Conservation (phyloP, 2,888 invertebrate species). For the Mythimna ferrago region DNA sequence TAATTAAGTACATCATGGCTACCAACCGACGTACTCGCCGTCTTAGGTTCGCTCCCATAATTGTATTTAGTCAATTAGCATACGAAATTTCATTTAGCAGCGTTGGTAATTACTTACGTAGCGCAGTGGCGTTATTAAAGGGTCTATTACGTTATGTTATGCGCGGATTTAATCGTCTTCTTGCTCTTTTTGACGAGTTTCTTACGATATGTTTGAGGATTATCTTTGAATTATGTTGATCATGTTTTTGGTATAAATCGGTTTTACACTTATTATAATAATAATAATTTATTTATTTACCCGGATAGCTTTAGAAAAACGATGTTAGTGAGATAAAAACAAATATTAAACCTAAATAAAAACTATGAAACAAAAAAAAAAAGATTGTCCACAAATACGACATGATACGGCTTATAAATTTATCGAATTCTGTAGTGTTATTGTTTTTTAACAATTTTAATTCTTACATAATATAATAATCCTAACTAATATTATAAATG, state of each 20-base stretch:
- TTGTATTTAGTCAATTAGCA: slow-evolving; percentile 88
- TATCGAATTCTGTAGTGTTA: too few relatives aligned
- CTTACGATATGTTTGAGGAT: slow-evolving; percentile 23
- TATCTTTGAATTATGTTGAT: slow-evolving; percentile 9
- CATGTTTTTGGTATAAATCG: background rate
- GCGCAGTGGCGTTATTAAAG: slow-evolving; percentile 72
- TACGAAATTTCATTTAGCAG: slow-evolving; percentile 86
- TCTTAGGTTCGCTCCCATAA: slow-evolving; percentile 84
- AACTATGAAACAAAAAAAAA: too few relatives aligned
- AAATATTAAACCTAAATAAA: too few relatives aligned
- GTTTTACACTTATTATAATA: background rate
- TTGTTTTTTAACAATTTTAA: too few relatives aligned
- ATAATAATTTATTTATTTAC: too few relatives aligned
- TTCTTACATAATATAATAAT: too few relatives aligned
- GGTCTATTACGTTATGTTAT: slow-evolving; percentile 68
- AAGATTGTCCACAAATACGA: too few relatives aligned
- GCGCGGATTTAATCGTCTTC: slow-evolving; percentile 68
- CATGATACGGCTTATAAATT: too few relatives aligned
- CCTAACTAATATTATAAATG: too few relatives aligned
- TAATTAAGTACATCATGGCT: slow-evolving; percentile 43
- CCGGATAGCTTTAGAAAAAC: too few relatives aligned
- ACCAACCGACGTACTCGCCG: slow-evolving; percentile 75
- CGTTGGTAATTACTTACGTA: slow-evolving; percentile 81
- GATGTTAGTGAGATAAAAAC: too few relatives aligned
- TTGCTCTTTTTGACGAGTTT: slow-evolving; percentile 64